Conservation (phyloP, 2,113 vertebrate genomes). For the Sorex fumeus region DNA sequence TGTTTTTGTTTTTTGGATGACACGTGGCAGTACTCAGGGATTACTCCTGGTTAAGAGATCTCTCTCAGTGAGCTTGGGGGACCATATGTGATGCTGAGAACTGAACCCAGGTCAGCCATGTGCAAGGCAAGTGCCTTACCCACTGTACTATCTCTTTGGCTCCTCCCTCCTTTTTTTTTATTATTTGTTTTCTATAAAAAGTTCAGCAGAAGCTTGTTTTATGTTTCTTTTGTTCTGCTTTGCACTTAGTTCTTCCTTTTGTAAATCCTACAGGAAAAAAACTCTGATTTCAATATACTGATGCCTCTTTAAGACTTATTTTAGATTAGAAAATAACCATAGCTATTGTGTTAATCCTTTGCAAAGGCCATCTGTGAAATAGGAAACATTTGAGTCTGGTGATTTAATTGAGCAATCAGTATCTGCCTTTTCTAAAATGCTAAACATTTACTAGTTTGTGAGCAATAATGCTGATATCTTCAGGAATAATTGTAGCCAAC, state of each 20-base stretch:
- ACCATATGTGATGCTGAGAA: too few relatives aligned
- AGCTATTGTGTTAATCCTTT: conserved; percentile 57
- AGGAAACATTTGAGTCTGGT: conserved; percentile 54
- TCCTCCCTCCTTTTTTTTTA: background rate
- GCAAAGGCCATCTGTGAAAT: conserved; percentile 59
- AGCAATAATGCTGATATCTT: conserved; percentile 61
- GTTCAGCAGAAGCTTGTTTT: background rate
- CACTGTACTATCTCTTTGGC: too few relatives aligned
- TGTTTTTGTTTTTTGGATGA: background rate
- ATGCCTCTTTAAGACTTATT: conserved; percentile 55
- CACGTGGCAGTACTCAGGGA: too few relatives aligned
- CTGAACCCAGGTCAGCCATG: too few relatives aligned
- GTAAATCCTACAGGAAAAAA: background rate
- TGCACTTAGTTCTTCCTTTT: conserved; percentile 30
- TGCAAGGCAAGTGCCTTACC: too few relatives aligned
- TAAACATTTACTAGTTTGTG: conserved; percentile 57
- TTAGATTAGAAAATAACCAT: conserved; percentile 46
- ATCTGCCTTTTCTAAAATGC: conserved; percentile 70
- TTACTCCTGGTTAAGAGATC: too few relatives aligned
- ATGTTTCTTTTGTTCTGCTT: background rate
- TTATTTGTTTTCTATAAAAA: background rate
- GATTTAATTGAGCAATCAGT: conserved; percentile 65
- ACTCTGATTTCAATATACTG: background rate
- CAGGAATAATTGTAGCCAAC: conserved; percentile 49
- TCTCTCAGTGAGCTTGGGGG: too few relatives aligned